phyloP scores from a whole-genome alignment of 2,888 invertebrate genomes.

The Acleris laterana region DNA sequence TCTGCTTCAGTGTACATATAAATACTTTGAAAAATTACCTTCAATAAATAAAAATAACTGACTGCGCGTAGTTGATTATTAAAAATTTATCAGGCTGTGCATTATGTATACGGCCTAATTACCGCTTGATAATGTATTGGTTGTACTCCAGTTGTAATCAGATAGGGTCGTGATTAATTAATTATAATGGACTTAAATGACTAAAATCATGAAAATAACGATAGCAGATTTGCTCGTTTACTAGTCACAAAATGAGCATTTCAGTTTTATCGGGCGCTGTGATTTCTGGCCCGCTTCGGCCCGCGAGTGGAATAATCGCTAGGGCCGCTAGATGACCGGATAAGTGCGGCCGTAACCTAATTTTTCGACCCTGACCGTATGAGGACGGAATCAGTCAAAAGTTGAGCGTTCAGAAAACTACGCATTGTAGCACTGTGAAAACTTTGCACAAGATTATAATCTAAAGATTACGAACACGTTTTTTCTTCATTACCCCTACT shows the following conservation, averaged over 20 bases:
- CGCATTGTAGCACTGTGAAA: background rate
- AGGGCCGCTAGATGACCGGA: constrained; percentile 26
- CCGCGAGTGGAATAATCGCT: constrained; percentile 15
- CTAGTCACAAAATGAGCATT: constrained; percentile 17
- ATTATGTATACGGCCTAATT: background rate
- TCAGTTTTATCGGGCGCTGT: constrained; percentile 20
- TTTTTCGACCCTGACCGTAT: constrained; percentile 29
- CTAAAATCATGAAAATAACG: constrained; percentile 27
- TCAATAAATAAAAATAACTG: background rate
- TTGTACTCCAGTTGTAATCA: constrained; percentile 16
- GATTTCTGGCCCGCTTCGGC: constrained; percentile 6
- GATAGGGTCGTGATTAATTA: constrained; percentile 31
- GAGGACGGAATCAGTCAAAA: constrained; percentile 21
- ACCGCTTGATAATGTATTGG: background rate
- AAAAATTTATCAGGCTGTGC: background rate
- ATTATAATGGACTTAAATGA: constrained; percentile 30
- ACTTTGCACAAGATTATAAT: background rate
- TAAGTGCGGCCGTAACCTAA: constrained; percentile 30
- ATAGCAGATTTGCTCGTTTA: constrained; percentile 30
- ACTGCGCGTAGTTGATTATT: background rate
- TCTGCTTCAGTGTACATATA: no score
- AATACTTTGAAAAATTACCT: background rate
- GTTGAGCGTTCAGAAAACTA: constrained; percentile 10
- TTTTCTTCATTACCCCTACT: background rate
- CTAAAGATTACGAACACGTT: background rate